Evolutionary conservation across 1,140 invertebrate genomes (phyloP).

Genomic region (Acromyrmex charruanus): DNA sequence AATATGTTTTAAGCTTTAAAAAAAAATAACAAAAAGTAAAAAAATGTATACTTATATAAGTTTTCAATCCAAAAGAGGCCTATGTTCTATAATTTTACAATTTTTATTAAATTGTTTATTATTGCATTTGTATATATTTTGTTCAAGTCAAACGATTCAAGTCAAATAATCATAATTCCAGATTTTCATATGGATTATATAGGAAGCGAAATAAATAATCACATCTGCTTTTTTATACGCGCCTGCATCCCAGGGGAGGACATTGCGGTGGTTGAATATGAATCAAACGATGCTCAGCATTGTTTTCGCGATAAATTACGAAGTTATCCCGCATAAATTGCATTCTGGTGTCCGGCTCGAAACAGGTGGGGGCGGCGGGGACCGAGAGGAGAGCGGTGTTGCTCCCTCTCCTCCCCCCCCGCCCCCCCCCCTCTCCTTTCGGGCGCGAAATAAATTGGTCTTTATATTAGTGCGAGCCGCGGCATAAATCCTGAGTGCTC

Average conservation of each 20-base stretch:
- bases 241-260: slow-evolving; percentile 10
- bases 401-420: not conserved
- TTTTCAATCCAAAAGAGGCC: not conserved
- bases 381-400: not conserved
- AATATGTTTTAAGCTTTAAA: not conserved
- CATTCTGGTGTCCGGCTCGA: slow-evolving; percentile 72
- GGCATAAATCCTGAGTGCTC: slow-evolving; percentile 81
- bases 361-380: slow-evolving; percentile 47
- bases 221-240: not conserved
- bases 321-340: slow-evolving; percentile 82
- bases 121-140: not conserved
- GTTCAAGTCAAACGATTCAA: not conserved
- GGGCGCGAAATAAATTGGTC: slow-evolving; percentile 80
- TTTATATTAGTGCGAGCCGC: slow-evolving; percentile 82
- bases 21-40: not conserved
- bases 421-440: slow-evolving; percentile 19
- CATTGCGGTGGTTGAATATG: slow-evolving; percentile 57
- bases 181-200: not conserved
- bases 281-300: slow-evolving; percentile 73
- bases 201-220: not conserved
- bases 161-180: not conserved
- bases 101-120: not conserved
- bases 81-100: not conserved
- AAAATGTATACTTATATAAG: not conserved
- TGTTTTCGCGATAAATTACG: slow-evolving; percentile 82